Conservation (phyloP, 2,888 invertebrate species). For the Aleiodes leptofemur region DNA sequence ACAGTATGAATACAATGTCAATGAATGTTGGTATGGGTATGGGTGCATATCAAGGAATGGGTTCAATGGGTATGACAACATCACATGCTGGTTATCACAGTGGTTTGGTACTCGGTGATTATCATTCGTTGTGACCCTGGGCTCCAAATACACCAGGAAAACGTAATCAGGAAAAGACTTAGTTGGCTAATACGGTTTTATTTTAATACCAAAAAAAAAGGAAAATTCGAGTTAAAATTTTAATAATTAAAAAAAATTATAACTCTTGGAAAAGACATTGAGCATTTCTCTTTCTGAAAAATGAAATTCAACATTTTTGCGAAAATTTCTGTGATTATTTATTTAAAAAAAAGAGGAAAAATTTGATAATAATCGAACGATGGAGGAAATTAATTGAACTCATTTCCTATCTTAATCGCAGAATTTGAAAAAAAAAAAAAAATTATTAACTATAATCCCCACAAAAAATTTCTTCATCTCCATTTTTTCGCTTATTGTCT, state of each 20-base stretch:
- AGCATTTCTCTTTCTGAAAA: slow-evolving; percentile 9
- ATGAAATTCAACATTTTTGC: neutral
- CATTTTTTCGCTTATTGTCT: slow-evolving; percentile 64
- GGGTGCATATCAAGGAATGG: slow-evolving; percentile 72
- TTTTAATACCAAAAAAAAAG: slow-evolving; percentile 23
- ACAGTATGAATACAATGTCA: slow-evolving; percentile 73
- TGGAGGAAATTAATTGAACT: too few relatives aligned
- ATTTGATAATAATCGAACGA: too few relatives aligned
- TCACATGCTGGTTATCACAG: slow-evolving; percentile 71
- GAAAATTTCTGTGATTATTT: too few relatives aligned
- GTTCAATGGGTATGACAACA: slow-evolving; percentile 73
- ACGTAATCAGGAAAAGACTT: slow-evolving; percentile 72
- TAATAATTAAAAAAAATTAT: slow-evolving; percentile 5
- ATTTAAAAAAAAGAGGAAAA: too few relatives aligned
- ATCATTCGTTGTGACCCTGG: slow-evolving; percentile 75
- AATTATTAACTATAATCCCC: too few relatives aligned
- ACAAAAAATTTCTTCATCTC: slow-evolving; percentile 48
- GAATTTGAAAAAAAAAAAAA: too few relatives aligned
- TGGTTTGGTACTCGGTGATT: slow-evolving; percentile 72
- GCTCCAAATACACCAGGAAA: slow-evolving; percentile 63
- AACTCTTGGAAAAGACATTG: slow-evolving; percentile 20
- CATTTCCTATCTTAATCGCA: too few relatives aligned
- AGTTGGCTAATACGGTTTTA: slow-evolving; percentile 47
- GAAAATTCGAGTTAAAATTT: neutral
- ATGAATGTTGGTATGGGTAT: slow-evolving; percentile 73